Conservation (phyloP, 2,113 vertebrate species). For the Pipra filicauda region DNA sequence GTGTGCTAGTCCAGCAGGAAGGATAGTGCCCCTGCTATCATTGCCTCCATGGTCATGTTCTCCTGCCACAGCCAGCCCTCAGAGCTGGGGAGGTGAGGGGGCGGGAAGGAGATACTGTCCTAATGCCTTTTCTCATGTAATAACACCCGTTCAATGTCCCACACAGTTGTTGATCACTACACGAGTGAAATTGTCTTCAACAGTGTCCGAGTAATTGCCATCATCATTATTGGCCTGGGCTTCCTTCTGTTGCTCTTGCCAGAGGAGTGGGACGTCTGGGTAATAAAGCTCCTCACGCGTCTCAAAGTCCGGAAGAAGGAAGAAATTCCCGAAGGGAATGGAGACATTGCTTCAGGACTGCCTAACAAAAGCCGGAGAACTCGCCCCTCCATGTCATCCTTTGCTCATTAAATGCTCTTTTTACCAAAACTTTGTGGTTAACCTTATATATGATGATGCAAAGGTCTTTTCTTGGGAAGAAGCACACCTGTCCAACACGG, state of each 20-base stretch:
- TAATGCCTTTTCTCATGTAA: background rate
- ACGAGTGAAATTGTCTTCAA: constrained; percentile 94
- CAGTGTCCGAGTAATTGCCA: constrained; percentile 90
- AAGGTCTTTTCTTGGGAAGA: constrained; percentile 62
- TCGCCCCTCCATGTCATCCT: constrained; percentile 87
- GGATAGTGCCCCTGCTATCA: background rate
- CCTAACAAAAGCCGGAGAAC: constrained; percentile 82
- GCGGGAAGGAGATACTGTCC: background rate
- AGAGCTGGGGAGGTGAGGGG: background rate
- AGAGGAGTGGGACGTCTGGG: constrained; percentile 93
- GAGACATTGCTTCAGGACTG: constrained; percentile 78
- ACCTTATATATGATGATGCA: constrained; percentile 1
- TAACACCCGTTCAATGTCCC: constrained; percentile 9
- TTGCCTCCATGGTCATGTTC: background rate
- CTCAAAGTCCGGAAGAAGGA: constrained; percentile 89
- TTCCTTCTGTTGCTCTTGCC: constrained; percentile 94
- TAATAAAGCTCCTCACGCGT: constrained; percentile 86
- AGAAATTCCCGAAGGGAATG: constrained; percentile 77
- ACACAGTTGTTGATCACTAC: constrained; percentile 91
- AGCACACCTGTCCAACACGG: constrained; percentile 58
- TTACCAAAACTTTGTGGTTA: constrained; percentile 48
- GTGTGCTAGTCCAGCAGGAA: background rate
- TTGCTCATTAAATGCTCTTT: constrained; percentile 81
- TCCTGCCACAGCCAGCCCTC: background rate
- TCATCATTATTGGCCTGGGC: constrained; percentile 93